A percentile compares a stretch with the other conserved stretches of the same genome.
phyloP scores from a whole-genome alignment of 2,797 vertebrate genomes.

The Micrastur ruficollis region DNA sequence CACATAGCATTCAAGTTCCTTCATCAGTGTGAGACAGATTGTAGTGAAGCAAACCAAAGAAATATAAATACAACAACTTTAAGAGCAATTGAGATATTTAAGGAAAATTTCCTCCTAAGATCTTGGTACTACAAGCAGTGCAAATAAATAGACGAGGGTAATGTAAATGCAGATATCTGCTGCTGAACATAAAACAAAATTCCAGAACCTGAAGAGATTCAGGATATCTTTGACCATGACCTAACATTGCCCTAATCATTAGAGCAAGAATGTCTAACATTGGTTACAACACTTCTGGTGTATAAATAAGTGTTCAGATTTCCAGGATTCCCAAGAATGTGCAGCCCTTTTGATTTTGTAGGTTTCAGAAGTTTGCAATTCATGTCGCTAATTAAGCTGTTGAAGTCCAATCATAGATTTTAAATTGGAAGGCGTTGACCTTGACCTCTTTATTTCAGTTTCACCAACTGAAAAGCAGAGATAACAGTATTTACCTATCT shows the following conservation, averaged over 20 bases:
- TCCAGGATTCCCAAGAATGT: not conserved
- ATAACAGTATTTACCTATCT: constrained; percentile 34
- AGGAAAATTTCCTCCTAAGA: not conserved
- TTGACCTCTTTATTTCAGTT: constrained; percentile 15
- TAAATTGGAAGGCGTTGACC: not conserved
- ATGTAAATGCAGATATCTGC: not conserved
- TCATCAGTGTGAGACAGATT: not conserved
- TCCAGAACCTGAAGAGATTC: not conserved
- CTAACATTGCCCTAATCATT: not conserved
- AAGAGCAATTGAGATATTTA: not conserved
- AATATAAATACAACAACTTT: not conserved
- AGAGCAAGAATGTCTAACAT: not conserved
- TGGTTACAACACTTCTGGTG: not conserved
- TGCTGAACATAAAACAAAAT: not conserved
- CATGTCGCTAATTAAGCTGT: not conserved
- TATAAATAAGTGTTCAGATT: not conserved
- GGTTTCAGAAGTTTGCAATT: not conserved
- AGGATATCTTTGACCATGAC: not conserved
- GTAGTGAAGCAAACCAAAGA: not conserved
- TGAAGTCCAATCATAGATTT: not conserved
- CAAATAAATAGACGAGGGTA: not conserved
- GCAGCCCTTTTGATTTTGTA: not conserved
- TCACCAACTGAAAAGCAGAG: constrained; percentile 29
- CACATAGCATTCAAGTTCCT: not conserved
- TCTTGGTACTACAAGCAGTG: not conserved